Percentiles rank a stretch among this genome's conserved stretches.
Evolutionary conservation across 2,797 vertebrate species (phyloP).

Genomic region (Sarcophilus harrisii): DNA sequence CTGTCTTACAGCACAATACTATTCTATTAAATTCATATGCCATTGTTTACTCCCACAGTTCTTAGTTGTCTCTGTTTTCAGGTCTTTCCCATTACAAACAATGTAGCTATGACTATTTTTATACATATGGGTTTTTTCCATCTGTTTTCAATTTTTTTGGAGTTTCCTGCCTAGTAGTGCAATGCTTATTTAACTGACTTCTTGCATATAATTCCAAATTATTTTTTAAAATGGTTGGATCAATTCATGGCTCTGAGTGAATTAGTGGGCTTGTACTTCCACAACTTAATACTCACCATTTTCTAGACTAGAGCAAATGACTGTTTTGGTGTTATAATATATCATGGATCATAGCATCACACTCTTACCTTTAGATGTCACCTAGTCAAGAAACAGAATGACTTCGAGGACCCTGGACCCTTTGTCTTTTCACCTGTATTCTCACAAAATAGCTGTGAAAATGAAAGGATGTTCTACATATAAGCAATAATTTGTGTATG

Average conservation of each 20-base stretch:
- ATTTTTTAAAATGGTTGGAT: neutral
- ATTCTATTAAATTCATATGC: neutral
- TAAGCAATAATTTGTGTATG: neutral
- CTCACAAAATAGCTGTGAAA: neutral
- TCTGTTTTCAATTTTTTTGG: neutral
- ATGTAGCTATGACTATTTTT: neutral
- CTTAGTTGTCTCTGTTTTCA: neutral
- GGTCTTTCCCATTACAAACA: neutral
- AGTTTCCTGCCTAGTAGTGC: neutral
- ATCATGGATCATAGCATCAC: neutral
- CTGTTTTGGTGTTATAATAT: neutral
- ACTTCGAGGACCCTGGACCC: too few relatives aligned
- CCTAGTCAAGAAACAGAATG: neutral
- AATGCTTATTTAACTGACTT: neutral
- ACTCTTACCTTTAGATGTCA: neutral
- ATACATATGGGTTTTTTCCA: neutral
- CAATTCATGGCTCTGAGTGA: neutral
- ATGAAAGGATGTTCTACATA: neutral
- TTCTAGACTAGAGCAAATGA: neutral
- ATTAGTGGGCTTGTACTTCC: neutral
- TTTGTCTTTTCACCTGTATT: neutral
- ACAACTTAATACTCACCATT: neutral
- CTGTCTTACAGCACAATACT: neutral
- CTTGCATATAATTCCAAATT: neutral
- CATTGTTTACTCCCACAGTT: neutral